phyloP scores from a whole-genome alignment of 2,113 vertebrate species.

The Protobothrops flavoviridis region DNA sequence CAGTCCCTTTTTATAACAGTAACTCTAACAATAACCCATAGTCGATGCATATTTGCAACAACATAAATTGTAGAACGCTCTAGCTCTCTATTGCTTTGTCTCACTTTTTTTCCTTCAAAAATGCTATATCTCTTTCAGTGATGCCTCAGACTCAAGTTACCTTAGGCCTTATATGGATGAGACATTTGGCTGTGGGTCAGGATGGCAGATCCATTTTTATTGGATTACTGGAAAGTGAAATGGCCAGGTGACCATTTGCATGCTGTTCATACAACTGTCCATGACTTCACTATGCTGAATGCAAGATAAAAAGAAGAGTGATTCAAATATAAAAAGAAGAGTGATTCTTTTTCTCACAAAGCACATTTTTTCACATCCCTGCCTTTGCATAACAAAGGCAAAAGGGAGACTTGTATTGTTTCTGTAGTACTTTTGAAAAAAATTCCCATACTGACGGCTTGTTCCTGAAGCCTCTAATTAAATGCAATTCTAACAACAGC shows the following conservation, averaged over 20 bases:
- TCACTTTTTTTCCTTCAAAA: background rate
- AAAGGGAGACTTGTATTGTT: conserved; percentile 2
- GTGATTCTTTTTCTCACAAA: background rate
- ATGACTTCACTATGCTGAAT: background rate
- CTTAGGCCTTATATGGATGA: background rate
- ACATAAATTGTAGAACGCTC: background rate
- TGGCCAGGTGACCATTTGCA: background rate
- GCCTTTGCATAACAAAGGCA: conserved; percentile 21
- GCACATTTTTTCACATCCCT: conserved; percentile 3
- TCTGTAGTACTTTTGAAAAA: conserved; percentile 36
- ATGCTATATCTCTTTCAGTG: background rate
- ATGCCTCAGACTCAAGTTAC: background rate
- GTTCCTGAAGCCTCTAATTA: conserved; percentile 42
- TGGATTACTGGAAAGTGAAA: background rate
- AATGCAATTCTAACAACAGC: conserved; percentile 45
- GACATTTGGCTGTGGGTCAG: background rate
- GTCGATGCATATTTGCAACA: background rate
- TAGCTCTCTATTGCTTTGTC: background rate
- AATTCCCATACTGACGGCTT: conserved; percentile 16
- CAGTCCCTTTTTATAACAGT: background rate
- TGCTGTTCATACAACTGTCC: background rate
- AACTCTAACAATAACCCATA: background rate
- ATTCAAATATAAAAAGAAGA: background rate
- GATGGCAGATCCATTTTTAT: background rate
- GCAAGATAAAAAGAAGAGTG: background rate